Evolutionary conservation across 1,140 invertebrate genomes (phyloP), one percentile per base, ranked within the genome.

Genomic region (Drosophila prosaltans): DNA sequence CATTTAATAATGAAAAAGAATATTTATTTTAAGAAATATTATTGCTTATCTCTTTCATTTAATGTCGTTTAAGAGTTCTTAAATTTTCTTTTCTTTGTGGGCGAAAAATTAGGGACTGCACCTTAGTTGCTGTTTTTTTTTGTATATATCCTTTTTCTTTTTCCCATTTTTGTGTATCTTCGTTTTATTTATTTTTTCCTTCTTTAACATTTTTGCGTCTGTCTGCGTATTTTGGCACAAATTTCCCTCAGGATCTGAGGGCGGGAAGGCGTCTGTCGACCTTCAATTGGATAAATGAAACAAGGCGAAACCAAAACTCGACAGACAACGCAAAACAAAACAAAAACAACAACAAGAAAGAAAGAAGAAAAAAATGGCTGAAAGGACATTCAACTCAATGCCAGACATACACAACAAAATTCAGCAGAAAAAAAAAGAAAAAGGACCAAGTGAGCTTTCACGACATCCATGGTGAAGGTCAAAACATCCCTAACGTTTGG

Each of bases 331-430:
- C 32, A 36, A 36, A 6, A 36, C 32, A 36, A 36, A 36, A 36
- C 32, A 36, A 36, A 5, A 36, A 36, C 6, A 36, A 7, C 32
- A 36, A 7, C 32, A 36, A 36, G 3, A 7, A 36, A 2, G 16
- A 66, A 71, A 2, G 6, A 36, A 2, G n/a, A 66, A 71, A 73
- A 73, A 62, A 68, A 71, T 36, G 57, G 55, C 32, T 63, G 39
- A 59, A 72, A 79, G 78, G 75, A 86, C 82, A 81, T 85, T 86
- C 78, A 85, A 85, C 82, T 63, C 65, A 58, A 45, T 36, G 43
- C 32, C 30, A 65, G 58, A 58, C 36, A 41, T 16, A n/a, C 24
- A 11, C 16, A 24, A 59, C 57, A 21, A n/a, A 36, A 39, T 6
- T 57, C 24, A 2, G 39, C 10, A 40, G 16, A 16, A 16, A 16